A percentile compares a stretch with the other conserved stretches of the same genome.
phyloP scores from a whole-genome alignment of 2,113 vertebrate genomes.

The Sylvia atricapilla region DNA sequence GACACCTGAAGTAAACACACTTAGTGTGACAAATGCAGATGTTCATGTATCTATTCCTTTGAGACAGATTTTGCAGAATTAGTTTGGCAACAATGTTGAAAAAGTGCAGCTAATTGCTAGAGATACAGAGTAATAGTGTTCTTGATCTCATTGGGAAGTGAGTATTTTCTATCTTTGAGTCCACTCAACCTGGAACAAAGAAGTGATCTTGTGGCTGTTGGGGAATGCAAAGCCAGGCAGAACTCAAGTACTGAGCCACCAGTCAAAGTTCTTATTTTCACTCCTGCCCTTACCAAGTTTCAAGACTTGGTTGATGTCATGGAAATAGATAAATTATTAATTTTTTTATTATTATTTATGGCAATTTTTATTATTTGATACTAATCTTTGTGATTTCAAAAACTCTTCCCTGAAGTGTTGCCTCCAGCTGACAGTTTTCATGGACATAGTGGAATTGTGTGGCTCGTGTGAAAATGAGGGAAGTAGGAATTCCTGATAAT shows the following conservation, averaged over 20 bases:
- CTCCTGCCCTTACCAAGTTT: neutral
- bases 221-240: neutral
- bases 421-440: neutral
- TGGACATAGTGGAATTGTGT: neutral
- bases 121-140: neutral
- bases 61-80: neutral
- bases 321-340: neutral
- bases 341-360: neutral
- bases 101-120: neutral
- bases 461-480: neutral
- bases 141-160: neutral
- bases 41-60: neutral
- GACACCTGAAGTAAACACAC: neutral
- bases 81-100: neutral
- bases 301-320: neutral
- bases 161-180: neutral
- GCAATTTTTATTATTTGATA: neutral
- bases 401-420: neutral
- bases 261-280: neutral
- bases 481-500: neutral
- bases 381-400: neutral
- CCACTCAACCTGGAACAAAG: neutral
- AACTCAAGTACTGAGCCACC: neutral
- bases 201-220: neutral
- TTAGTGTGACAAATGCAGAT: neutral